Base-by-base conservation (phyloP, 2,113 vertebrate genomes). In the Excalfactoria chinensis region DNA sequence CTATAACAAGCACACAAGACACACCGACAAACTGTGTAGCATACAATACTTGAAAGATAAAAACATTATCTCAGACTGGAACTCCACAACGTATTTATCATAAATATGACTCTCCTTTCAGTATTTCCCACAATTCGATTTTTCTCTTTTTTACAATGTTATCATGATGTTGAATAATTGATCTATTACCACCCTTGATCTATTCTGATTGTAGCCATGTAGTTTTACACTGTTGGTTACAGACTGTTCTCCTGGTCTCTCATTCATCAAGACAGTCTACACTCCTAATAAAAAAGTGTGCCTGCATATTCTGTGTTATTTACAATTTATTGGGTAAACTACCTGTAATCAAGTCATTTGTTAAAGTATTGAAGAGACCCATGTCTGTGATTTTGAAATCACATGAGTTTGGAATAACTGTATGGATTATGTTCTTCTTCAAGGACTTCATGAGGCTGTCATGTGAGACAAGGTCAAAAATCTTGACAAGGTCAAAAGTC, bases 381-480 rank as follows among this genome's bases (percentile, higher is more conserved):
- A 34, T 32, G 19, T 0, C 0, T 4, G 34, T 59, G 51, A 15
- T 21, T 94, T 89, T 41, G 62, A 75, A 90, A 67, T 4, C 6
- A 2, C 7, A 3, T 13, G 26, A 49, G 18, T 53, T 89, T 70
- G 41, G 32, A 67, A 62, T 11, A 55, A 44, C 11, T 3, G 79
- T 60, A 28, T 9, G 46, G 10, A 60, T 69, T 68, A 37, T 88
- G 72, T 62, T 64, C 11, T 86, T 85, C 16, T 75, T 70, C 7
- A 7, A 15, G 11, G 4, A 49, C 13, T 41, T 84, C 37, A 67
- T 0, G 0, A 90, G 28, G 21, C 56, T 6, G 58, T 70, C 20
- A 17, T 2, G 2, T 69, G 35, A 75, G 63, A 62, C 35, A 90
- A 59, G 23, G 62, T 59, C 55, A 74, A n/a, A 66, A 55, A 62